A percentile compares a stretch with the other conserved stretches of the same genome.
Evolutionary conservation across 1,140 invertebrate genomes (phyloP).

Genomic region (Drosophila virilis): DNA sequence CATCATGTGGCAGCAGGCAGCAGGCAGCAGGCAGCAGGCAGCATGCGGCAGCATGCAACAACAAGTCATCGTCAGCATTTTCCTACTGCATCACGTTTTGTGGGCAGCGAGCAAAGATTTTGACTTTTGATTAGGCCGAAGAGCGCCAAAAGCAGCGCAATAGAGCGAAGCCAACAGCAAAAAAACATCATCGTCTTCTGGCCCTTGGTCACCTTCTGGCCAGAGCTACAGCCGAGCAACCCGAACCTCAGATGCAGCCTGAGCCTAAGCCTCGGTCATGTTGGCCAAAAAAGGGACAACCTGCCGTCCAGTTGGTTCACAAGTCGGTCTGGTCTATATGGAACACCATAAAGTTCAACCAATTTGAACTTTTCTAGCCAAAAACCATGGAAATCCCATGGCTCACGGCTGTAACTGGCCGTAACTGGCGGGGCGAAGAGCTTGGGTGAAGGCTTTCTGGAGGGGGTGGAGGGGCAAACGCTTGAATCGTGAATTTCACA

Average conservation of each 20-base stretch:
- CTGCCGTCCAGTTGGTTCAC: conserved; percentile 53
- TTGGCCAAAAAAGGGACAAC: conserved; percentile 67
- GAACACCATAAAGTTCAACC: conserved; percentile 79
- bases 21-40: conserved; percentile 44
- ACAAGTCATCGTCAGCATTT: conserved; percentile 72
- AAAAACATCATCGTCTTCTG: conserved; percentile 36
- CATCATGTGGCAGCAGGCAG: conserved; percentile 37
- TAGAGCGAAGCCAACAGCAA: conserved; percentile 20
- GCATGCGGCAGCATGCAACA: conserved; percentile 31
- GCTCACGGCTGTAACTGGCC: conserved; percentile 44
- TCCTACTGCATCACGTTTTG: conserved; percentile 81
- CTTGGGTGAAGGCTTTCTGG: no score
- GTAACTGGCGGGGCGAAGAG: background rate
- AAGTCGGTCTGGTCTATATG: conserved; percentile 63
- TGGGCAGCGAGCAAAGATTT: conserved; percentile 71
- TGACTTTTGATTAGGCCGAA: conserved; percentile 74
- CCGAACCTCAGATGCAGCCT: background rate
- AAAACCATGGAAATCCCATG: conserved; percentile 55
- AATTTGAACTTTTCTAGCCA: conserved; percentile 72
- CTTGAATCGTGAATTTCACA: conserved; percentile 77
- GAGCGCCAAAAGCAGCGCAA: conserved; percentile 35
- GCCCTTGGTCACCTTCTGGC: conserved; percentile 45
- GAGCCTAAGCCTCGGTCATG: background rate
- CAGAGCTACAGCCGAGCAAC: conserved; percentile 1
- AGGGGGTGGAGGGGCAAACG: conserved; percentile 33